phyloP scores from a whole-genome alignment of 2,797 vertebrate species.

The Poeciliopsis paucimaculata region DNA sequence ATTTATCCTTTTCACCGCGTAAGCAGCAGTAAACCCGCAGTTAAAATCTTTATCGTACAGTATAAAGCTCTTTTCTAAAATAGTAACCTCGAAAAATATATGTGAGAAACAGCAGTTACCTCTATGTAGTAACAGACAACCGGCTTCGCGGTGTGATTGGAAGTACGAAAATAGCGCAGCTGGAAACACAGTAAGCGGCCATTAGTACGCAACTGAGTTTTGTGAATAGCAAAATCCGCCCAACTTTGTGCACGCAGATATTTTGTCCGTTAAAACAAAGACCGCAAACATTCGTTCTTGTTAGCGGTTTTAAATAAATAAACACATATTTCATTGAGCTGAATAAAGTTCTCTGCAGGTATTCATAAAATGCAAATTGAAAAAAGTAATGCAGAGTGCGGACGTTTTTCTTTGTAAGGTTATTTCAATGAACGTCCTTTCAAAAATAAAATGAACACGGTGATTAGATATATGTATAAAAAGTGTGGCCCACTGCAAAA shows the following conservation, averaged over 20 bases:
- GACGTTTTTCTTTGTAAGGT: not conserved
- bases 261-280: slow-evolving; percentile 17
- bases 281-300: slow-evolving; percentile 42
- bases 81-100: not conserved
- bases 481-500: not conserved
- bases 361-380: not conserved
- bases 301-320: not conserved
- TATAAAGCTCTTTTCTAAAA: not conserved
- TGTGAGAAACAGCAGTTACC: slow-evolving; percentile 8
- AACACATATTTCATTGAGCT: not conserved
- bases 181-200: rapidly evolving
- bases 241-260: slow-evolving; percentile 29
- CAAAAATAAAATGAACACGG: slow-evolving; percentile 29
- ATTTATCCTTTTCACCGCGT: not conserved
- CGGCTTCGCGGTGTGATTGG: slow-evolving; percentile 24
- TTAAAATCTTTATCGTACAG: no score
- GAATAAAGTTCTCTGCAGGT: not conserved
- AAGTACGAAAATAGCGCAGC: slow-evolving; percentile 48
- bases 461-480: not conserved
- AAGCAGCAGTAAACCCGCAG: not conserved
- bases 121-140: slow-evolving; percentile 24
- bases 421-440: not conserved
- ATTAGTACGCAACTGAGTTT: not conserved
- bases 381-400: not conserved
- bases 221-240: slow-evolving; percentile 55